Evolutionary conservation across 2,888 invertebrate species (phyloP), one percentile per base, ranked within the genome.

Genomic region (Eupsilia transversa): DNA sequence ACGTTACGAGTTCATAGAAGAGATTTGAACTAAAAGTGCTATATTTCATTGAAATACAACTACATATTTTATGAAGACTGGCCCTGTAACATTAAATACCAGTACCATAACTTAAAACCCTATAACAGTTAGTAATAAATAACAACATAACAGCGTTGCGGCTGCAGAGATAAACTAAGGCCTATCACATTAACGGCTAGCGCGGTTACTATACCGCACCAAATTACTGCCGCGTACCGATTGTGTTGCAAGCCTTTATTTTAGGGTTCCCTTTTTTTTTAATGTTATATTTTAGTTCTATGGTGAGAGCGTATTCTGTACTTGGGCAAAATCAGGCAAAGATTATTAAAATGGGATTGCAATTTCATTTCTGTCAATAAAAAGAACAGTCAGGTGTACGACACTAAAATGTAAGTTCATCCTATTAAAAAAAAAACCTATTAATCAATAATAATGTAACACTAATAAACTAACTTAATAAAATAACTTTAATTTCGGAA

Each of bases 181-280:
- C 33, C 12, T 60, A 65, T 20, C 81, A 73, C 64, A 68, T 76
- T 85, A 85, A 82, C 79, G 74, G 84, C 71, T 68, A n/a, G 27
- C 14, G 54, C 60, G 61, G 67, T 76, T 76, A 74, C 33, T 61
- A 74, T 54, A 65, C 85, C 75, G 56, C 83, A 64, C 41, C n/a
- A 59, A 52, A 65, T 76, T 69, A 61, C 69, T 65, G 23, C 46
- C 43, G 63, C 14, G 7, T 41, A 54, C 76, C 35, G 68, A 56
- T 74, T 76, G 60, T 69, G 17, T 52, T 59, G 23, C 14, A 41
- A 38, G 2, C 33, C 33, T 76, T 49, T 56, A 52, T 20, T 23
- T 6, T 56, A 75, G 17, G 27, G 27, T 35, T 30, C 30, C 14
- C 17, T 12, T 9, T 57, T 43, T 49, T 68, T 65, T 20, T 38